Conservation (phyloP, 2,888 invertebrate species). For the Meloe dianella region DNA sequence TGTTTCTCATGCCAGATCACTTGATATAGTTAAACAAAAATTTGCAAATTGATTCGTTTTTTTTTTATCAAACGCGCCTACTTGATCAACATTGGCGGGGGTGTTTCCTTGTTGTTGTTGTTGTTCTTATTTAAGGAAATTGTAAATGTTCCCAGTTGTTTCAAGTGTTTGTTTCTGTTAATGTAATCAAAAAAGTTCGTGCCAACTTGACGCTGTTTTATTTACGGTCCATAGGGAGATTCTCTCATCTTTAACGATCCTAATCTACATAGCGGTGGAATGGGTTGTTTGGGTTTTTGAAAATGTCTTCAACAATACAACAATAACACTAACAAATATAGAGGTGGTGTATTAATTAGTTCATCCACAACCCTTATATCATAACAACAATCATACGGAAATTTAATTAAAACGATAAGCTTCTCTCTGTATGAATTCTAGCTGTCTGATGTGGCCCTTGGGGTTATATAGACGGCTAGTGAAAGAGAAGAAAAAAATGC, state of each 20-base stretch:
- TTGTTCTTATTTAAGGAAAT: constrained; percentile 16
- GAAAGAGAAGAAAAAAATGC: constrained; percentile 30
- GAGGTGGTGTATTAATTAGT: constrained; percentile 12
- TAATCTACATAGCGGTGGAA: constrained; percentile 43
- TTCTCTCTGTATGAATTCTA: neutral
- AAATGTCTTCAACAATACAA: constrained; percentile 17
- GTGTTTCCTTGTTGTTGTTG: constrained; percentile 37
- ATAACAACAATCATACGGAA: constrained; percentile 11
- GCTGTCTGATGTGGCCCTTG: constrained; percentile 4
- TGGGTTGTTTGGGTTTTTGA: constrained; percentile 14
- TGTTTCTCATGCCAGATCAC: no score
- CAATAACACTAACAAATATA: constrained; percentile 9
- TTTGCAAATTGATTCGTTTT: neutral
- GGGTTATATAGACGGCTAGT: neutral
- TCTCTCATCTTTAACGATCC: constrained; percentile 37
- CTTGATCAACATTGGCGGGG: constrained; percentile 10
- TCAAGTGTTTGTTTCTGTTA: constrained; percentile 50
- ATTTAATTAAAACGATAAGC: constrained; percentile 28
- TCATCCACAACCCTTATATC: neutral
- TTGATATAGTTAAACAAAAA: no score
- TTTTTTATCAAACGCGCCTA: constrained; percentile 2
- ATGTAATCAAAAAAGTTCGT: constrained; percentile 50
- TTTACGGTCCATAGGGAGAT: constrained; percentile 41
- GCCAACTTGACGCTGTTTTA: constrained; percentile 40
- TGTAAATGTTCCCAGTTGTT: constrained; percentile 19